Percentiles rank a stretch among this genome's conserved stretches.
Conservation (phyloP, 2,113 vertebrate species). For the Sakesphorus luctuosus region DNA sequence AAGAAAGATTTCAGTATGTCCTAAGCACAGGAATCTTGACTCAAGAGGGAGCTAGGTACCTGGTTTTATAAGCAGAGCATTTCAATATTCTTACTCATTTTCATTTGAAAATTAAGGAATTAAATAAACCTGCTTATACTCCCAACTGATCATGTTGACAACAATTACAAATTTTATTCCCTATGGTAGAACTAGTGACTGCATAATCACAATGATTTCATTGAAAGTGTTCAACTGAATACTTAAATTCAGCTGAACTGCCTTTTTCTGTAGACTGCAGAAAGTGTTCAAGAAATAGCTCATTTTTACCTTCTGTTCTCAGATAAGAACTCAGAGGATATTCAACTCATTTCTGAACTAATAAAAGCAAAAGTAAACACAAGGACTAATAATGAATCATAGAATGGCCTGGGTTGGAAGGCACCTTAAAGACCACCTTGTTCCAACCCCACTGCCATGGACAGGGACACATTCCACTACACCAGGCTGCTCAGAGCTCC, state of each 20-base stretch:
- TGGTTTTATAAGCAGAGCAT: background rate
- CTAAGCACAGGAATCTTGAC: constrained; percentile 9
- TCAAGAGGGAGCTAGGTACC: constrained; percentile 71
- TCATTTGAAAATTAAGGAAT: constrained; percentile 21
- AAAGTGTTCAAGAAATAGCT: background rate
- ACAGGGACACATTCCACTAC: background rate
- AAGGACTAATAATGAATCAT: background rate
- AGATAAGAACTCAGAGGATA: background rate
- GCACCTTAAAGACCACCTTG: fast-evolving
- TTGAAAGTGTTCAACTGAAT: background rate
- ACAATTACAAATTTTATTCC: background rate
- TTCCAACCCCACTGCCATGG: background rate
- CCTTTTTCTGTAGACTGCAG: background rate
- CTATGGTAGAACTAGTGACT: background rate
- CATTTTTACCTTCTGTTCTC: background rate
- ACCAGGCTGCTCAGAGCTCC: background rate
- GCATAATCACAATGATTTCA: background rate
- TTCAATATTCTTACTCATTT: background rate
- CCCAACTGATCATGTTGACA: background rate
- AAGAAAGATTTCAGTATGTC: background rate
- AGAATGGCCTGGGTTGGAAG: background rate
- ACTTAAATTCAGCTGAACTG: background rate
- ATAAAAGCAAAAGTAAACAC: background rate
- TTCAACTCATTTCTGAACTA: background rate
- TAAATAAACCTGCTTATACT: background rate